Evolutionary conservation across 30 jellyfish, hydroid and myxozoan genomes (phyloP), one percentile per base, ranked within the genome.

Genomic region (Turritopsis rubra): DNA sequence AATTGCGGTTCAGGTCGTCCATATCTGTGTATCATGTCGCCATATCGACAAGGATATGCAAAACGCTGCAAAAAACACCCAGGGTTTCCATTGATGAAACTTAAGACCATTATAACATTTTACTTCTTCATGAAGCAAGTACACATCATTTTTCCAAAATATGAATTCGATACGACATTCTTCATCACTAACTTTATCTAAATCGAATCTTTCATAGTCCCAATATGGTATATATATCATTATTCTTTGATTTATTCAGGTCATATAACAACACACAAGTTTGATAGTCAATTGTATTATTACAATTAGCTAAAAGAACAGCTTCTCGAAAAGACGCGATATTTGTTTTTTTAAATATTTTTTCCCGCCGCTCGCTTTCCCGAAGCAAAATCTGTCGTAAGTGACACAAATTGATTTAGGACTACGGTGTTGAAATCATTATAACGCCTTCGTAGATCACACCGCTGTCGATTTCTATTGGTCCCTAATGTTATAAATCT

Each of bases 31-130:
- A 84, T 75, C 86, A 84, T 28, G 41, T 75, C 91, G 25, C 52
- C 71, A 84, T 84, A 84, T 27, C 91, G 66, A 79, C 91, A 84
- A 21, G 91, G 91, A 66, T 84, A 84, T 26, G 86, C 91, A 41
- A 84, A 68, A 20, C 91, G 66, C 66, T 60, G 73, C 53, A 84
- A 54, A 83, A 84, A 31, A 84, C 54, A 41, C 82, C 73, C 24
- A 84, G 76, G 53, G 91, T 86, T 31, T 84, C 86, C 16, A 84
- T 83, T 53, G 86, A 31, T 52, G 76, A 78, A 26, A 75, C 86
- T 29, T 75, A 53, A 30, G 31, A 82, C 91, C 86, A 74, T 84
- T 84, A 86, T 84, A 84, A 79, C 91, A 84, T 31, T 81, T 21
- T 19, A 83, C 54, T 13, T 28, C 85, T 28, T 72, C 90, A 18